Base-by-base conservation (phyloP, 2,888 invertebrate genomes). In the Penaeus monodon region DNA sequence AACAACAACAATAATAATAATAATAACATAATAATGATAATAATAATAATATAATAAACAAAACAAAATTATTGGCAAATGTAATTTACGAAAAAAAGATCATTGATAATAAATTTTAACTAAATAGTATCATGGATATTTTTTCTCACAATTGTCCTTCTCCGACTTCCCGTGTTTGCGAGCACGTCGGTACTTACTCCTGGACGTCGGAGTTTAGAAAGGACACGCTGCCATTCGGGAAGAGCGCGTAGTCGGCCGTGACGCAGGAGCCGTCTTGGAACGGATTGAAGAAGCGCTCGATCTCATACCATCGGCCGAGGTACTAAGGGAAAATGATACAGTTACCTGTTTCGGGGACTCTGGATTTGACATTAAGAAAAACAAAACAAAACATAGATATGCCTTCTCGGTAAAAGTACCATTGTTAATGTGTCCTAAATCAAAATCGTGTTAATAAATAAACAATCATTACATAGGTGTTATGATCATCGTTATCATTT, bases 301-400 rank as follows among this genome's bases (percentile, higher is more conserved):
- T 89, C 68, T 89, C 89, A 27, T 82, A 89, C 89, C 89, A 89
- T 0, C 88, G 65, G 10, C 87, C 89, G 3, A 89, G 80, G 38
- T 89, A 89, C 89, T 89, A 85, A 1, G 66, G 74, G 64, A 38
- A 49, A 77, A 77, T 1, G 44, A 74, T 12, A 29, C 57, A 12
- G 33, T 70, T 73, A 73, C 4, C 27, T 20, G n/a, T 20, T n/a
- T 24, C 7, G 20, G 78, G n/a, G 17, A n/a, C 3, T 22, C 10
- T n/a, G 44, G 49, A 27, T 33, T 74, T 74, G 63, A 10, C n/a
- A 38, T 44, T 44, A n/a, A 22, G 12, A 22, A 12, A 6, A 44
- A 22, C 1, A 7, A 20, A 57, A 33, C 49, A 77, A 3, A 7
- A 7, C n/a, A 49, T 6, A 57, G 57, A 57, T 57, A 57, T 57